Evolutionary conservation across 2,888 invertebrate species (phyloP).

Genomic region (Strigamia crassipes): DNA sequence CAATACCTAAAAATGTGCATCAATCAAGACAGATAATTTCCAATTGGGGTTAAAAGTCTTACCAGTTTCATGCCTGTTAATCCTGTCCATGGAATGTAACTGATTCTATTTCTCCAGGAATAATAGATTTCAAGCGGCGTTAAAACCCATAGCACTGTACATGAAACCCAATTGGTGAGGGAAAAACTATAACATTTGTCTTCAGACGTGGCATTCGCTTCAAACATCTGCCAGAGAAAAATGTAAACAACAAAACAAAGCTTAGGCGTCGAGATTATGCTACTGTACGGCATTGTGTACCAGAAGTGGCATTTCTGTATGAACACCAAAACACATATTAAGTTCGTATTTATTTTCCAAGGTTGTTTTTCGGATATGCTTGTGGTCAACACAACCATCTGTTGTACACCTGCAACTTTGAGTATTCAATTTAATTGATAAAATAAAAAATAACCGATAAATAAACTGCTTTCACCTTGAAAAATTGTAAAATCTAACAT

Average conservation of each 20-base stretch:
- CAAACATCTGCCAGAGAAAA: background rate
- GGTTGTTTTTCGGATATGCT: background rate
- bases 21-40: background rate
- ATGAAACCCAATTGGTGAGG: conserved; percentile 12
- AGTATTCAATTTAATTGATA: too few relatives aligned
- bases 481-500: too few relatives aligned
- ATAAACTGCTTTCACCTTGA: too few relatives aligned
- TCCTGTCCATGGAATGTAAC: conserved; percentile 9
- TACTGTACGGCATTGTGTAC: too few relatives aligned
- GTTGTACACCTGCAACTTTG: background rate
- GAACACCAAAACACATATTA: background rate
- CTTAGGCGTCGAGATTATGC: too few relatives aligned
- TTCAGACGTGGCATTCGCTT: background rate
- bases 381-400: background rate
- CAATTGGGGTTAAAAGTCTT: background rate
- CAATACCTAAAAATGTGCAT: background rate
- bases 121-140: conserved; percentile 13
- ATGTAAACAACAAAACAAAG: background rate
- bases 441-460: too few relatives aligned
- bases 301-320: background rate
- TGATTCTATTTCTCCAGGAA: conserved; percentile 5
- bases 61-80: conserved; percentile 33
- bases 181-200: conserved; percentile 6
- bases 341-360: background rate
- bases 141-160: conserved; percentile 2